Conservation (phyloP, 2,888 invertebrate genomes). For the Sturmia bella region DNA sequence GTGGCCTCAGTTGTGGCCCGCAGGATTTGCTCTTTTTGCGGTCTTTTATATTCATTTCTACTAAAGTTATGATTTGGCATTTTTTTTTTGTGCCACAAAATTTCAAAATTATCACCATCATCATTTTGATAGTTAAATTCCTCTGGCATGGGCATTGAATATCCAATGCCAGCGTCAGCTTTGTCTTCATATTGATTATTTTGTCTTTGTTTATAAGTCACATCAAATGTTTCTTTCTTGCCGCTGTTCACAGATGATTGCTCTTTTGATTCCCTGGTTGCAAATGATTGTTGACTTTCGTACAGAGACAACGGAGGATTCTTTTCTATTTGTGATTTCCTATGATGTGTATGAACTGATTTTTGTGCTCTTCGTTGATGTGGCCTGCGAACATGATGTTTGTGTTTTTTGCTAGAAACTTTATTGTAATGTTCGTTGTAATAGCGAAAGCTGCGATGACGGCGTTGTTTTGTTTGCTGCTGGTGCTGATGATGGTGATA, state of each 20-base stretch:
- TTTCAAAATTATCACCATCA: constrained; percentile 58
- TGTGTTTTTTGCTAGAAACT: constrained; percentile 41
- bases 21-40: neutral
- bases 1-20: constrained; percentile 5
- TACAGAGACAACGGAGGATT: constrained; percentile 23
- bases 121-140: constrained; percentile 67
- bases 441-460: constrained; percentile 34
- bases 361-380: constrained; percentile 36
- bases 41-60: neutral
- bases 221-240: neutral
- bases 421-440: neutral
- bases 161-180: neutral
- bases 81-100: constrained; percentile 15
- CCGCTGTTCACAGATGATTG: neutral
- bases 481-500: constrained; percentile 42
- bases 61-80: neutral
- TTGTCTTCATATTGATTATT: neutral
- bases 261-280: neutral
- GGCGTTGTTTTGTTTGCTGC: constrained; percentile 41
- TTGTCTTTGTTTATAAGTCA: too few species aligned
- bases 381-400: constrained; percentile 42
- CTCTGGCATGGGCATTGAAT: neutral
- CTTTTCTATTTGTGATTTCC: constrained; percentile 25
- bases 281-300: constrained; percentile 39
- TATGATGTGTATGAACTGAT: constrained; percentile 24